Percentiles rank a stretch among this genome's conserved stretches.
Evolutionary conservation across 2,113 vertebrate genomes (phyloP).

Genomic region (Synchiropus splendidus): DNA sequence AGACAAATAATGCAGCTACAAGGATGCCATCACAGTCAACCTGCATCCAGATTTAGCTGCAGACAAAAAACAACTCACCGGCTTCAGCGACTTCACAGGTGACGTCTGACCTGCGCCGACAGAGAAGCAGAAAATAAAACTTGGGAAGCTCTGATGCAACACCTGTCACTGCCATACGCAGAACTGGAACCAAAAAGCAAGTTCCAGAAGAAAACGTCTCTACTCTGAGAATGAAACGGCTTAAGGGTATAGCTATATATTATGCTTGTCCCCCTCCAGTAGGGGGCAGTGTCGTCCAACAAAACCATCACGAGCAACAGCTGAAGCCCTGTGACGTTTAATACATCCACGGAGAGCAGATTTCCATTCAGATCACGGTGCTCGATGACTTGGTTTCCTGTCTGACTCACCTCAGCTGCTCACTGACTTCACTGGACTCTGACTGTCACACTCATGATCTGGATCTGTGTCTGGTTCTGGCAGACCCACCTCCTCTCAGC

Average conservation of each 20-base stretch:
- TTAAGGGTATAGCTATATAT: no score
- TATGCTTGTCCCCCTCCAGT: no score
- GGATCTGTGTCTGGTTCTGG: neutral
- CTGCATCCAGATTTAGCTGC: no score
- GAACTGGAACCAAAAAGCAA: no score
- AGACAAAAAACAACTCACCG: slow-evolving; percentile 77
- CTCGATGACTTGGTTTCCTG: slow-evolving; percentile 26
- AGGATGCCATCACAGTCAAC: no score
- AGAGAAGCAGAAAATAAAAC: slow-evolving; percentile 6
- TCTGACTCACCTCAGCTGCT: slow-evolving; percentile 16
- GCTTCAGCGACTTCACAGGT: slow-evolving; percentile 88
- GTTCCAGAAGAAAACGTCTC: no score
- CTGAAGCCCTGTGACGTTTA: neutral
- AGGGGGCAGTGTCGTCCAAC: slow-evolving; percentile 25
- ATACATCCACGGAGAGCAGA: neutral
- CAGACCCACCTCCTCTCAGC: slow-evolving; percentile 83
- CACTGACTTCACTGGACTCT: no score
- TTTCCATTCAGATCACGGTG: slow-evolving; percentile 17
- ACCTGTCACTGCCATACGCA: no score
- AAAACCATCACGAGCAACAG: neutral
- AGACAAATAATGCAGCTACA: no score
- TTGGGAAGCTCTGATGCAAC: no score
- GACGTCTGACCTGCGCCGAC: slow-evolving; percentile 82
- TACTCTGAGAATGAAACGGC: no score
- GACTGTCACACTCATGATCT: no score